Evolutionary conservation across 2,888 invertebrate species (phyloP).

Genomic region (Oscheius sp.): DNA sequence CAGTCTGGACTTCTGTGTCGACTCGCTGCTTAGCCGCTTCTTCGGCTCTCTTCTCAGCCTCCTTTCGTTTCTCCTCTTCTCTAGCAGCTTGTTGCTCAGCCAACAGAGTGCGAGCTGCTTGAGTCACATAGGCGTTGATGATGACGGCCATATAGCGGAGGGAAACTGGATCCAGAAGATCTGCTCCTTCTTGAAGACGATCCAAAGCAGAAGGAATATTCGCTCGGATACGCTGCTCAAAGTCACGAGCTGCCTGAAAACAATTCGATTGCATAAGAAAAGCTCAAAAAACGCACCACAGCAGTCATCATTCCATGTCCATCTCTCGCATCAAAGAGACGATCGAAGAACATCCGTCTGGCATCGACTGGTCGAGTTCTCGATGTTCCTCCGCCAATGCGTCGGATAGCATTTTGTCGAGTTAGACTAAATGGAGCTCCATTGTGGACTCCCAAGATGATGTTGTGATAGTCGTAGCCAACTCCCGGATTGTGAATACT

Average conservation of each 20-base stretch:
- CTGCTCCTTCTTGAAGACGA: slow-evolving; percentile 40
- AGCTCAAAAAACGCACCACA: background rate
- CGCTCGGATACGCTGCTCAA: slow-evolving; percentile 27
- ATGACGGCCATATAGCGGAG: slow-evolving; percentile 42
- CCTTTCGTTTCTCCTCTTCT: slow-evolving; percentile 18
- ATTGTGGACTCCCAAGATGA: background rate
- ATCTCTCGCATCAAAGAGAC: slow-evolving; percentile 18
- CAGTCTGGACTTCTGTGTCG: too few relatives aligned
- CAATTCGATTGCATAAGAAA: background rate
- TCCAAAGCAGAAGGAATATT: slow-evolving; percentile 46
- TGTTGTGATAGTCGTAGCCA: slow-evolving; percentile 12
- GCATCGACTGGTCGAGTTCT: slow-evolving; percentile 1
- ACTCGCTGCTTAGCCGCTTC: background rate
- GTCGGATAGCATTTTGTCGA: slow-evolving; percentile 31
- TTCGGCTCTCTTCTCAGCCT: slow-evolving; percentile 31
- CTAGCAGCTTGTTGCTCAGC: slow-evolving; percentile 17
- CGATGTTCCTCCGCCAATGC: slow-evolving; percentile 17
- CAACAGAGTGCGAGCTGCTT: slow-evolving; percentile 13
- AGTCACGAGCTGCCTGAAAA: slow-evolving; percentile 4
- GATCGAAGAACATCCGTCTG: slow-evolving; percentile 21
- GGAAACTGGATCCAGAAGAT: slow-evolving; percentile 49
- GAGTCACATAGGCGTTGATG: slow-evolving; percentile 35
- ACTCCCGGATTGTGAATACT: too few relatives aligned
- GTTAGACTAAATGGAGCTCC: slow-evolving; percentile 17
- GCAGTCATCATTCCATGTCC: background rate